A percentile compares a stretch with the other conserved stretches of the same genome.
phyloP scores from a whole-genome alignment of 2,797 vertebrate species.

The Miichthys miiuy region DNA sequence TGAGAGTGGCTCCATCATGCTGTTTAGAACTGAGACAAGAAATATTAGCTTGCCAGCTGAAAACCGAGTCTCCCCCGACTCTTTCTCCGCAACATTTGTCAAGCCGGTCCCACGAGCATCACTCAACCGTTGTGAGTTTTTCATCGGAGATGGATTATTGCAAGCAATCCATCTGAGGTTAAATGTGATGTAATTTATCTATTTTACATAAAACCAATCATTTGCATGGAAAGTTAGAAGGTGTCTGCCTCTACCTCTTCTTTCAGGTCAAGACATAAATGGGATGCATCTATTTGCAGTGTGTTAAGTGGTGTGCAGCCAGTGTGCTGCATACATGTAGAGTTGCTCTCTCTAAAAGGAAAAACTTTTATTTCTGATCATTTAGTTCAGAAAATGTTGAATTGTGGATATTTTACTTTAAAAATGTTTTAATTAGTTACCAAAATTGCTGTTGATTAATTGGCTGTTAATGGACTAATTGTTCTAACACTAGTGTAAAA shows the following conservation, averaged over 20 bases:
- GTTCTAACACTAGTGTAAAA: background rate
- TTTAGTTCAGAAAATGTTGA: background rate
- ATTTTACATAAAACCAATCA: constrained; percentile 19
- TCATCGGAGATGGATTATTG: constrained; percentile 53
- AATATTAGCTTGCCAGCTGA: constrained; percentile 56
- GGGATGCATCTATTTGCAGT: constrained; percentile 23
- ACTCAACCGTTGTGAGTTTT: constrained; percentile 28
- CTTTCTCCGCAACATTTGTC: constrained; percentile 36
- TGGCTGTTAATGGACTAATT: background rate
- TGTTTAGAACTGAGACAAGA: constrained; percentile 60
- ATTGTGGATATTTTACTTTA: background rate
- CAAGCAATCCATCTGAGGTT: constrained; percentile 39
- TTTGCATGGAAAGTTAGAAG: constrained; percentile 36
- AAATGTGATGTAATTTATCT: constrained; percentile 43
- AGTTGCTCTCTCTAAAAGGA: background rate
- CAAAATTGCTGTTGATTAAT: background rate
- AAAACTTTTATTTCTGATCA: background rate
- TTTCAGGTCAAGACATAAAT: constrained; percentile 10
- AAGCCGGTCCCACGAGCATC: constrained; percentile 33
- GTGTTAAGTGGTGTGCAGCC: background rate
- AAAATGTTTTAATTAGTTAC: background rate
- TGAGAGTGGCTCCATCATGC: constrained; percentile 59
- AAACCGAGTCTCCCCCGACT: constrained; percentile 46
- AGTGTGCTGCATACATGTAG: background rate
- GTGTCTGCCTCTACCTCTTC: background rate